These are phyloP conservation scores for Alcedo atthis DNA, from an alignment of 2,797 vertebrate genomes.

Conservation along the genomic window DNA sequence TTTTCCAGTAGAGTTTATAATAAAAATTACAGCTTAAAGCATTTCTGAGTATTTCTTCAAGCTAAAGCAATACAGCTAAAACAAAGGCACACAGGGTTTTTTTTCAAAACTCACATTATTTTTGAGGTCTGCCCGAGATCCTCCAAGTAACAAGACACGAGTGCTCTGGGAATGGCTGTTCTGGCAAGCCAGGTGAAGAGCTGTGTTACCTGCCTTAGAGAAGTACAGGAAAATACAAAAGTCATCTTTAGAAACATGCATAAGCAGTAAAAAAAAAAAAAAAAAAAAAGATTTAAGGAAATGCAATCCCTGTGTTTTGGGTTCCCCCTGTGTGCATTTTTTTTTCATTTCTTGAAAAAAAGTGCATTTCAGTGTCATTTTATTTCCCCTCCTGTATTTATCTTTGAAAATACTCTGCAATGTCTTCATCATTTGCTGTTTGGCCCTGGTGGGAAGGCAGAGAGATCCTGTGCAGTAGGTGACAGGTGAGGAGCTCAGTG, in stretches of 20 bases:
- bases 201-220: conserved; percentile 91
- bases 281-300: background rate
- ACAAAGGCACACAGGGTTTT: background rate
- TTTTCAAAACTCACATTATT: conserved; percentile 87
- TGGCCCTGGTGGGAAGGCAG: background rate
- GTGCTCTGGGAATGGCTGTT: conserved; percentile 93
- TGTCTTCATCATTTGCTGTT: background rate
- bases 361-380: background rate
- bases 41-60: background rate
- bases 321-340: background rate
- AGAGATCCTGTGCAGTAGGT: background rate
- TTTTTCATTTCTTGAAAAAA: no score
- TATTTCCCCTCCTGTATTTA: background rate
- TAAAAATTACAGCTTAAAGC: background rate
- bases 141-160: conserved; percentile 90
- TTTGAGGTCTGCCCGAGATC: conserved; percentile 91
- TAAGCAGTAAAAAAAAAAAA: background rate
- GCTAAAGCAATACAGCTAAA: background rate
- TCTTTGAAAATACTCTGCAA: background rate
- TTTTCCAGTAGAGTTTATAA: background rate
- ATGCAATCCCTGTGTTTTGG: background rate
- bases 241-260: conserved; percentile 7
- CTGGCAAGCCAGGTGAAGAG: conserved; percentile 95
- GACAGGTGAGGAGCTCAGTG: accelerated
- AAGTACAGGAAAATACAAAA: conserved; percentile 62